Base-by-base conservation (phyloP, 1,140 invertebrate genomes). In the Euglossa dilemma region DNA sequence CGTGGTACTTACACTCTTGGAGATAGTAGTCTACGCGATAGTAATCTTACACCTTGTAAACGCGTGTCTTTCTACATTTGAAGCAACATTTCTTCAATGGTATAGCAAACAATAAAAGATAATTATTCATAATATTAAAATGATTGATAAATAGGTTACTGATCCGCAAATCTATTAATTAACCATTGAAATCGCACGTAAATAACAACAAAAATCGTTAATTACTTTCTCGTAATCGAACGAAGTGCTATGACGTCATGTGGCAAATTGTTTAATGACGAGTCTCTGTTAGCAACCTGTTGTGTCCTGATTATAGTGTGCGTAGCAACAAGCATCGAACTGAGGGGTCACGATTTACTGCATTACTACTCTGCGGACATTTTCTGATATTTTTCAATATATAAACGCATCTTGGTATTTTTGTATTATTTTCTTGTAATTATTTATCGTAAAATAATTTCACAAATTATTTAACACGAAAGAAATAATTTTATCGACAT, bases 271-370 rank as follows among this genome's bases (percentile, higher is more conserved):
- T 74, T 59, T 74, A 74, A 74, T 61, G 72, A 47, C 56, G 23
- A 74, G 72, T n/a, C n/a, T n/a, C n/a, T 25, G 70, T 72, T 72
- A 54, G 70, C 70, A 72, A 72, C 70, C 70, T 72, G 56, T 74
- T 74, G 72, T 74, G 72, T 43, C 57, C 72, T 61, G 72, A 74
- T 74, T 74, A 74, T 61, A 61, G 43, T 12, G 23, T 47, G 72
- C 72, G 72, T 74, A 74, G 72, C 72, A 74, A 74, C 72, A 74
- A 74, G 72, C 72, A 36, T n/a, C 52, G 56, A 45, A 74, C 45
- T 28, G 57, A 45, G 23, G 56, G 57, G 72, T 50, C 57, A 25
- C 57, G 56, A 74, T 59, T 45, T 28, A 47, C 18, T 47, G 43
- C 45, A 61, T 63, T 61, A 28, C 56, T 47, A 16, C 36, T 56